Conservation (phyloP, 2,888 invertebrate genomes). For the Conops quadrifasciatus region DNA sequence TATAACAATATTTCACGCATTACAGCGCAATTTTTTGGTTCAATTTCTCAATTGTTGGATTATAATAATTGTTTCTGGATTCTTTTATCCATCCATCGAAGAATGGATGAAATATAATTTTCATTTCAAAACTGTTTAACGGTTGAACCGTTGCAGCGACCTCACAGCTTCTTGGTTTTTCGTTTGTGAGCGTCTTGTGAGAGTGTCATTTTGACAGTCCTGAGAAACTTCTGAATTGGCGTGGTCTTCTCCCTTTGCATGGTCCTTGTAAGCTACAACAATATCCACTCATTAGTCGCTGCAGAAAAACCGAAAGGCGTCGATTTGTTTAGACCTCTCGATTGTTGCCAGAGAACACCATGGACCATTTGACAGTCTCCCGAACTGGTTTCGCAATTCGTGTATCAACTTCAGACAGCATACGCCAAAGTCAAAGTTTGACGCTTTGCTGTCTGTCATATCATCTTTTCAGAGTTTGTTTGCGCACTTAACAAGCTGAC, state of each 20-base stretch:
- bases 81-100: too few species aligned
- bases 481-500: constrained; percentile 59
- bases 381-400: background rate
- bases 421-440: constrained; percentile 9
- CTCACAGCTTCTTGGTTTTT: constrained; percentile 3
- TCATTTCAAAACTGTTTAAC: too few species aligned
- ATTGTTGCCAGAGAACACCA: background rate
- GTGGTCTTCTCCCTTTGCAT: background rate
- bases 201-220: constrained; percentile 50
- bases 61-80: background rate
- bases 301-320: background rate
- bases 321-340: too few species aligned
- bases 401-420: constrained; percentile 16
- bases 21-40: background rate
- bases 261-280: constrained; percentile 40
- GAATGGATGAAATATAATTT: too few species aligned
- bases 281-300: constrained; percentile 45
- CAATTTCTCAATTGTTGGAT: background rate
- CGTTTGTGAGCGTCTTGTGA: too few species aligned
- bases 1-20: too few species aligned
- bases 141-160: background rate
- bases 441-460: constrained; percentile 49
- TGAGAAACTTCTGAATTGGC: constrained; percentile 47
- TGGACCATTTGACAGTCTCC: background rate
- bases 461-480: constrained; percentile 42